Conservation (phyloP, 2,113 vertebrate genomes). For the Rattus rattus region DNA sequence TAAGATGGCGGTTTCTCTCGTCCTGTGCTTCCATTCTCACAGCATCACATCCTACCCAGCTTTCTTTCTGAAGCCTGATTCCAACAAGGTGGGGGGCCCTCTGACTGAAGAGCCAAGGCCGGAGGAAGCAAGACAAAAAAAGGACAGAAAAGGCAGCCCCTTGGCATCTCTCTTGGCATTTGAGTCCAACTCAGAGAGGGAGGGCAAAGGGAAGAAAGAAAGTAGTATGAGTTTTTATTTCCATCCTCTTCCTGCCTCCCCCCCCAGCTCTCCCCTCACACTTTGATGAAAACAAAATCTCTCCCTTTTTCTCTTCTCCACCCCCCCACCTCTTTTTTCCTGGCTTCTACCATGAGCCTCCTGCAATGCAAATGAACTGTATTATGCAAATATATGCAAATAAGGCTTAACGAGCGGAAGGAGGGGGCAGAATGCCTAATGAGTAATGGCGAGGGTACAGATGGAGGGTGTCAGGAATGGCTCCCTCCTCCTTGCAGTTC, state of each 20-base stretch:
- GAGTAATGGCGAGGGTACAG: slow-evolving; percentile 83
- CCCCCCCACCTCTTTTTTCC: slow-evolving; percentile 81
- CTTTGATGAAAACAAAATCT: slow-evolving; percentile 83
- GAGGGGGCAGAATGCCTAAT: slow-evolving; percentile 89
- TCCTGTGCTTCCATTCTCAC: slow-evolving; percentile 61
- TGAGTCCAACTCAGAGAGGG: slow-evolving; percentile 72
- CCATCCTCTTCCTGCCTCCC: slow-evolving; percentile 75
- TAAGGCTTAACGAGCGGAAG: slow-evolving; percentile 97
- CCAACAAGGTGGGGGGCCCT: slow-evolving; percentile 69
- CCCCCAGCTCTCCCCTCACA: slow-evolving; percentile 42
- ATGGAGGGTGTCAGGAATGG: slow-evolving; percentile 76
- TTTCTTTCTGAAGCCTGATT: slow-evolving; percentile 69
- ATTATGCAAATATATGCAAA: slow-evolving; percentile 99
- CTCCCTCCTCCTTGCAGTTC: slow-evolving; percentile 67
- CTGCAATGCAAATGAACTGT: slow-evolving; percentile 99
- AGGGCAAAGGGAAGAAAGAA: slow-evolving; percentile 66
- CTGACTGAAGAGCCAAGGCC: slow-evolving; percentile 80
- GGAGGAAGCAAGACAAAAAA: slow-evolving; percentile 77
- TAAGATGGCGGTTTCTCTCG: slow-evolving; percentile 85
- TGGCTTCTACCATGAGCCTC: slow-evolving; percentile 93
- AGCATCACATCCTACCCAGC: slow-evolving; percentile 64
- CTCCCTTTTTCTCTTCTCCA: slow-evolving; percentile 83
- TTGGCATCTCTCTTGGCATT: slow-evolving; percentile 77
- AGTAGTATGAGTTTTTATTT: slow-evolving; percentile 80
- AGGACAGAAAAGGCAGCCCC: slow-evolving; percentile 75